These are phyloP conservation scores for Boleophthalmus pectinirostris DNA, from an alignment of 2,113 vertebrate genomes.

Conservation along the genomic window DNA sequence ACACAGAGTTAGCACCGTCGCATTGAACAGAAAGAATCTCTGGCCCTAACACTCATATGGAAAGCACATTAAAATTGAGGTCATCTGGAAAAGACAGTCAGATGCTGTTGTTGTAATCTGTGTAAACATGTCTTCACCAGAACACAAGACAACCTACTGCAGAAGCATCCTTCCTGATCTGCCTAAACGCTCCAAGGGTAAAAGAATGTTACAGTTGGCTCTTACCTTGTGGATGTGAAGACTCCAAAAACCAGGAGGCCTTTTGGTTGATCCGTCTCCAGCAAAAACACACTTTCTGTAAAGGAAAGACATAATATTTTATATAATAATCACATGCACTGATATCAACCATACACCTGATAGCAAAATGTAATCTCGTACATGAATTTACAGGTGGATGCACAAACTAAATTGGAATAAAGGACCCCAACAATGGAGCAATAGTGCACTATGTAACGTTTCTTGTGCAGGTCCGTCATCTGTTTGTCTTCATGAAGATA, in stretches of 20 bases:
- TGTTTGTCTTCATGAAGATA: too few relatives aligned
- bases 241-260: constrained; percentile 91
- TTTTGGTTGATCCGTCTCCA: constrained; percentile 93
- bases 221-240: constrained; percentile 97
- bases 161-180: constrained; percentile 28
- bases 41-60: constrained; percentile 1
- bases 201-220: constrained; percentile 55
- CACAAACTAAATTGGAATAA: too few relatives aligned
- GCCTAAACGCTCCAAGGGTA: constrained; percentile 34
- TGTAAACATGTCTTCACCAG: constrained; percentile 16
- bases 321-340: constrained; percentile 8
- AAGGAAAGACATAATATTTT: constrained; percentile 38
- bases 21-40: not conserved
- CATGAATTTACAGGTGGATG: not conserved
- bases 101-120: constrained; percentile 16
- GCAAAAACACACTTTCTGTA: constrained; percentile 94
- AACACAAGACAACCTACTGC: constrained; percentile 34
- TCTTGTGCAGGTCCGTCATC: too few relatives aligned
- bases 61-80: constrained; percentile 16
- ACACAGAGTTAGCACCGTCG: not conserved
- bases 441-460: too few relatives aligned
- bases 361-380: not conserved
- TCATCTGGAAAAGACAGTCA: constrained; percentile 25
- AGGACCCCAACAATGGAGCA: too few relatives aligned
- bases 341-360: constrained; percentile 6